Evolutionary conservation across 2,113 vertebrate genomes (phyloP).

Genomic region (Excalfactoria chinensis): DNA sequence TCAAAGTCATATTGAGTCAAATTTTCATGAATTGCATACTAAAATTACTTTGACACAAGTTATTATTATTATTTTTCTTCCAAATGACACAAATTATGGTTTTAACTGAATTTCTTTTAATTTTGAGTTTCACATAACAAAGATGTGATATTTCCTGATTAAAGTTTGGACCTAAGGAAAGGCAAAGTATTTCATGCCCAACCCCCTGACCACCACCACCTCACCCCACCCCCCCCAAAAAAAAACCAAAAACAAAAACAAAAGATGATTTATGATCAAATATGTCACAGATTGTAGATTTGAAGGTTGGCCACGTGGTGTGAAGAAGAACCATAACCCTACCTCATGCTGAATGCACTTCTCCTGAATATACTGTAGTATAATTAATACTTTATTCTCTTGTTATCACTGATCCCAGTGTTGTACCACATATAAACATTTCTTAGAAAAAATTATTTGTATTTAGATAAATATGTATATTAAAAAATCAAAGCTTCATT

Average conservation of each 20-base stretch:
- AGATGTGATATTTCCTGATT: background rate
- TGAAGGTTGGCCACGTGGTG: background rate
- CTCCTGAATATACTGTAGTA: background rate
- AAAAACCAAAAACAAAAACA: background rate
- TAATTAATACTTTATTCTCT: constrained; percentile 14
- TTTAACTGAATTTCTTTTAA: background rate
- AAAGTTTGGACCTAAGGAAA: background rate
- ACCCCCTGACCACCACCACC: too few species aligned
- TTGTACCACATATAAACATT: constrained; percentile 8
- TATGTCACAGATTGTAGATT: background rate
- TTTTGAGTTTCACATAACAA: background rate
- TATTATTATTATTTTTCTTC: background rate
- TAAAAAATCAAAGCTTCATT: background rate
- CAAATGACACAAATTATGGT: background rate
- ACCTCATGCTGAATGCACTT: background rate
- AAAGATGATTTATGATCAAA: background rate
- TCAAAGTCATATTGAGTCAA: background rate
- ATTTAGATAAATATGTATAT: background rate
- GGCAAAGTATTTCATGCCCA: accelerated
- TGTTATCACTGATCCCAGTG: background rate
- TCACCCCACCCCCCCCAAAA: too few species aligned
- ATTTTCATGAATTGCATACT: background rate
- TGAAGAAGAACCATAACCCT: background rate
- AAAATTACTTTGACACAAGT: background rate
- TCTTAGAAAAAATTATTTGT: background rate